Evolutionary conservation across 2,797 vertebrate species (phyloP), one percentile per base, ranked within the genome.

Genomic region (Danio aesculapii): DNA sequence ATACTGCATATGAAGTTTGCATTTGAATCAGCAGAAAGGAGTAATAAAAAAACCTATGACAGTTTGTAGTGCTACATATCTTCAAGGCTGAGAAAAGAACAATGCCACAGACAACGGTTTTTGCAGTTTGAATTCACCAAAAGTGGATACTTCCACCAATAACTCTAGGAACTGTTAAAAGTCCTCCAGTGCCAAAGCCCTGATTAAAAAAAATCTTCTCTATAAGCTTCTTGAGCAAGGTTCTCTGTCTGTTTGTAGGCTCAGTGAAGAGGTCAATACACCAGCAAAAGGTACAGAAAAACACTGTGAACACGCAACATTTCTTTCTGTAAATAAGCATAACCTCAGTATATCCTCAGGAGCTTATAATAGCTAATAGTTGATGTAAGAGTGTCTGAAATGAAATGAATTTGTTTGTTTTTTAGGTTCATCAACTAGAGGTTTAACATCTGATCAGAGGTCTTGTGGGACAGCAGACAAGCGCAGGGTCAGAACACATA

Each of bases 311-410:
- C 4, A 30, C 57, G 46, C n/a, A n/a, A 46, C 6, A n/a, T 70
- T 39, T 68, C 5, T 52, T 50, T 53, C 17, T 19, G 55, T 19
- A 59, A 30, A 30, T 12, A 73, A 14, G 47, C 41, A 57, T 8
- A 57, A 21, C 47, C 6, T 6, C 43, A 6, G 85, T 5, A 64
- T 47, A 39, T 53, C 30, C 30, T 13, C 10, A 90, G 88, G 19
- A 71, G 41, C 5, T n/a, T 71, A 85, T 41, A 1, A 30, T 12
- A 8, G 41, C 5, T n/a, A 71, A 85, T 89, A 91, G 67, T 11
- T 57, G 5, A 61, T 10, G 62, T 17, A 69, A 9, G 4, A 5
- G 7, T 52, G 41, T 63, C 6, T 21, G 41, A n/a, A 39, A 53
- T 52, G n/a, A 63, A 1, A 53, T 43, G n/a, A 21, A 53, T 55